phyloP scores from a whole-genome alignment of 2,113 vertebrate genomes.

The Leuciscus idus region DNA sequence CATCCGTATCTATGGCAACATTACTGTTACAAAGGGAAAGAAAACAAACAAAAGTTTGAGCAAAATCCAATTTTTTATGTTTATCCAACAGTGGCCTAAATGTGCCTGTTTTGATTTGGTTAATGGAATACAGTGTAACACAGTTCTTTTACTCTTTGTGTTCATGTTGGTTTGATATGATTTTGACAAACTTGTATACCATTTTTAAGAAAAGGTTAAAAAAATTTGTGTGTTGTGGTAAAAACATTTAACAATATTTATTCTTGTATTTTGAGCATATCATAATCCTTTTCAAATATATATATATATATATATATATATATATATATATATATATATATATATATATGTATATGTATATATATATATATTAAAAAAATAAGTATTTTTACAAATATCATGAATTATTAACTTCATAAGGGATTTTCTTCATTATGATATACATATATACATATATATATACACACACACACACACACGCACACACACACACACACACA shows the following conservation, averaged over 20 bases:
- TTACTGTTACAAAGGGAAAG: background rate
- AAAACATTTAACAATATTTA: background rate
- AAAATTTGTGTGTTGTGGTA: background rate
- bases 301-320: too few relatives aligned
- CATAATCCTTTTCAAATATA: too few relatives aligned
- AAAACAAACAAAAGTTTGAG: constrained; percentile 17
- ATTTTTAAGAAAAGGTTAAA: background rate
- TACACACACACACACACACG: rapidly evolving
- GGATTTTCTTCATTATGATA: too few relatives aligned
- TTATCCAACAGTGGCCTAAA: background rate
- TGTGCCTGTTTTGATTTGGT: constrained; percentile 21
- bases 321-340: too few relatives aligned
- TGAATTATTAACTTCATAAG: too few relatives aligned
- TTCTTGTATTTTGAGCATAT: too few relatives aligned
- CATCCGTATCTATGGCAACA: background rate
- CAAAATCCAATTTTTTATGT: background rate
- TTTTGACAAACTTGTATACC: background rate
- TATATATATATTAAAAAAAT: too few relatives aligned
- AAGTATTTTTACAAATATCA: too few relatives aligned
- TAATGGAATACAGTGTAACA: background rate
- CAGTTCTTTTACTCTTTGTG: background rate
- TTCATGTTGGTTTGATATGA: background rate
- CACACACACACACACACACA: too few relatives aligned
- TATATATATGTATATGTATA: too few relatives aligned
- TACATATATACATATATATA: too few relatives aligned